Conservation (phyloP, 2,797 vertebrate species). For the Oryzias dopingdopingensis region DNA sequence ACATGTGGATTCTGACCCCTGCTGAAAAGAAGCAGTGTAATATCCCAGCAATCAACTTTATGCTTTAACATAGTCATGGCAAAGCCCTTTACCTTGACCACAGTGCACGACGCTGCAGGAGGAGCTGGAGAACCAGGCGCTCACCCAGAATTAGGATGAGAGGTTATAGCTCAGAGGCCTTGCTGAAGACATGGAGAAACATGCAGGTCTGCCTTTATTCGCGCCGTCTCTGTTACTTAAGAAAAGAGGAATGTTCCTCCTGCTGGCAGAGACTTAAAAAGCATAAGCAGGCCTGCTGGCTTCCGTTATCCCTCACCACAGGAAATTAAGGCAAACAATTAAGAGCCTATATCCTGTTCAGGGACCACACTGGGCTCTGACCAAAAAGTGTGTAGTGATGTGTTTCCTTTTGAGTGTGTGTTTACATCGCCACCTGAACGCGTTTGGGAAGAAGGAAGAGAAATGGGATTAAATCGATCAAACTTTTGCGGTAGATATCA, state of each 20-base stretch:
- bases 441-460: not conserved
- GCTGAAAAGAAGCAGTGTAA: constrained; percentile 71
- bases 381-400: constrained; percentile 35
- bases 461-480: too few relatives aligned
- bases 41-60: constrained; percentile 67
- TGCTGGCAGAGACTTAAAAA: constrained; percentile 39
- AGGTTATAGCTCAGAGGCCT: constrained; percentile 6
- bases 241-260: constrained; percentile 42
- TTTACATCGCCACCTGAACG: constrained; percentile 15
- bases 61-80: constrained; percentile 41
- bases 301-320: constrained; percentile 71
- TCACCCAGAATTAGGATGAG: not conserved
- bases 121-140: constrained; percentile 4
- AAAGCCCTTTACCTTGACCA: constrained; percentile 46
- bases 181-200: constrained; percentile 33
- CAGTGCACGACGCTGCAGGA: constrained; percentile 13
- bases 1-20: constrained; percentile 69
- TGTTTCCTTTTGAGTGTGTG: constrained; percentile 17
- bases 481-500: too few relatives aligned
- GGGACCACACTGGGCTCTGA: constrained; percentile 59
- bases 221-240: constrained; percentile 26
- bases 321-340: constrained; percentile 81
- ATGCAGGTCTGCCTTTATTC: constrained; percentile 30
- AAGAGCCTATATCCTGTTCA: constrained; percentile 72
- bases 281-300: constrained; percentile 46